phyloP scores from a whole-genome alignment of 2,797 vertebrate genomes.

The Acropternis orthonyx region DNA sequence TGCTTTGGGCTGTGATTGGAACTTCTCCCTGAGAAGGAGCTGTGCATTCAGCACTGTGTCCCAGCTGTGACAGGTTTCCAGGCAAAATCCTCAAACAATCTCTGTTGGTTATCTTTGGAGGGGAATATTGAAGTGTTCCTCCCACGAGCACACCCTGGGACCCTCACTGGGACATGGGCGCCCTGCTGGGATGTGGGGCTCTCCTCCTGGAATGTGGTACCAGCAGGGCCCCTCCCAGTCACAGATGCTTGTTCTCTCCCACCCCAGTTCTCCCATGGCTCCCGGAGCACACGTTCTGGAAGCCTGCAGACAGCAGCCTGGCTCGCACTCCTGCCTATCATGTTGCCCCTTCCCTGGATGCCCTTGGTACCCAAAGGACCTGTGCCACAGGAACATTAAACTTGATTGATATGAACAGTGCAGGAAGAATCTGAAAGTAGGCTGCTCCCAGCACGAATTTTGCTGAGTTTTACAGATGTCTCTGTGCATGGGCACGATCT shows the following conservation, averaged over 20 bases:
- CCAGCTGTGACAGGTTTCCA: neutral
- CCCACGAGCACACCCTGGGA: no score
- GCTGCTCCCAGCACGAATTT: neutral
- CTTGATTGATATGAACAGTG: neutral
- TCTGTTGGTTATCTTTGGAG: neutral
- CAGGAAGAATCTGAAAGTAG: accelerated
- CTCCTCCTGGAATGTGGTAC: neutral
- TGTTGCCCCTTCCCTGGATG: neutral
- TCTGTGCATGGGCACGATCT: accelerated
- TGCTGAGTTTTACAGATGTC: neutral
- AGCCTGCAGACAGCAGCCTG: neutral
- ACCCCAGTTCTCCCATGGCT: neutral
- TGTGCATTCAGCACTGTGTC: neutral
- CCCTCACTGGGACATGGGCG: neutral
- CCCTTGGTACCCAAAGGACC: accelerated
- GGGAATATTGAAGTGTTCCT: neutral
- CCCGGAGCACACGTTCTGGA: neutral
- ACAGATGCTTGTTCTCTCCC: neutral
- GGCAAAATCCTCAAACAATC: neutral
- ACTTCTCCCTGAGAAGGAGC: neutral
- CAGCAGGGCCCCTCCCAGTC: neutral
- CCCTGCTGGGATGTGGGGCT: neutral
- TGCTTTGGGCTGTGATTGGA: neutral
- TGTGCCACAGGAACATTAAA: accelerated
- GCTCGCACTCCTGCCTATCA: neutral